Conservation (phyloP, 2,888 invertebrate species). For the Thereva unica region DNA sequence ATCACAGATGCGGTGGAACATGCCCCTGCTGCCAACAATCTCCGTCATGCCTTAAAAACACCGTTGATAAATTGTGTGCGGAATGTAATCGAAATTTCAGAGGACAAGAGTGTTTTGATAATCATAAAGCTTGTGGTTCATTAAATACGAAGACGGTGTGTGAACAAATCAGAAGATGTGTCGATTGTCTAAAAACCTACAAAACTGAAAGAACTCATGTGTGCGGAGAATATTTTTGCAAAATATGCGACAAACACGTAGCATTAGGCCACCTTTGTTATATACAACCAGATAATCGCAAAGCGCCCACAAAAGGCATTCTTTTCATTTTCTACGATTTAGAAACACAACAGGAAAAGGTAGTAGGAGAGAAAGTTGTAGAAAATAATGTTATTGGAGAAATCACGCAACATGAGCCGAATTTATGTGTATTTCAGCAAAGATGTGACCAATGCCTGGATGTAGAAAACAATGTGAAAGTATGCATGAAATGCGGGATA, state of each 20-base stretch:
- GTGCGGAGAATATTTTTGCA: slow-evolving; percentile 27
- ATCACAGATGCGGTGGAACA: slow-evolving; percentile 19
- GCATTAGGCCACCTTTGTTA: slow-evolving; percentile 11
- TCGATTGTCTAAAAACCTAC: slow-evolving; percentile 10
- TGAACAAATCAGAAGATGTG: slow-evolving; percentile 7
- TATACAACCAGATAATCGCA: slow-evolving; percentile 15
- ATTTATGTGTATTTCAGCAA: background rate
- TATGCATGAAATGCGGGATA: background rate
- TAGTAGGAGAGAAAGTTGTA: slow-evolving; percentile 2
- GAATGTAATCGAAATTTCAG: slow-evolving; percentile 7
- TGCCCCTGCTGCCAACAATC: slow-evolving; percentile 23
- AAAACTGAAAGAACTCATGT: background rate
- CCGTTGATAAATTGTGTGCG: background rate
- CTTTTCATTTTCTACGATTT: slow-evolving; percentile 27
- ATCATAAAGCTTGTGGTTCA: slow-evolving; percentile 9
- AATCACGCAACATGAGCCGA: background rate
- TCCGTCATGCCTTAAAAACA: background rate
- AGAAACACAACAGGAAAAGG: slow-evolving; percentile 15
- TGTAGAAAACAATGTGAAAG: background rate
- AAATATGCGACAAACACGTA: slow-evolving; percentile 16
- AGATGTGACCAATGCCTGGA: background rate
- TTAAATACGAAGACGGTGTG: slow-evolving; percentile 3
- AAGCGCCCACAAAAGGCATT: slow-evolving; percentile 7
- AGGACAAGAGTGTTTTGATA: slow-evolving; percentile 12
- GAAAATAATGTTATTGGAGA: background rate